phyloP scores from a whole-genome alignment of 2,888 invertebrate genomes.

The Eumerus sabulonum region DNA sequence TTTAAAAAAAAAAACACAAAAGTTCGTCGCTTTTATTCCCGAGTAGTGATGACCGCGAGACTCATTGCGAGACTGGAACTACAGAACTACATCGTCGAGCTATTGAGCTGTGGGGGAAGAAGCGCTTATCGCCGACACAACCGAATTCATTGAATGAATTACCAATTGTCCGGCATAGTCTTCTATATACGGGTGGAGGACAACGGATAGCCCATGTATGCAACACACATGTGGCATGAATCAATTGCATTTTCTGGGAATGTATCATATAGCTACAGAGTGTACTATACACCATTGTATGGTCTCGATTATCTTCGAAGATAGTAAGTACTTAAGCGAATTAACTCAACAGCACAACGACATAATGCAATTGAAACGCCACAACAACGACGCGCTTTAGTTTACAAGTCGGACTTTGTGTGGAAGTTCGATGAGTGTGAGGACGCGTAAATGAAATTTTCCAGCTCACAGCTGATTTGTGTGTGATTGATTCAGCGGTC shows the following conservation, averaged over 20 bases:
- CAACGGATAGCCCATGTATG: constrained; percentile 15
- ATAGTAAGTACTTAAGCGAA: constrained; percentile 57
- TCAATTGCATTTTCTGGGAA: constrained; percentile 49
- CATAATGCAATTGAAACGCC: constrained; percentile 62
- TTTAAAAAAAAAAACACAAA: background rate
- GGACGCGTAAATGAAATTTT: background rate
- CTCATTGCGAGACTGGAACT: constrained; percentile 52
- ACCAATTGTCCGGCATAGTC: constrained; percentile 41
- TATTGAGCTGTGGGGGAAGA: constrained; percentile 3
- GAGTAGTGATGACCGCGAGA: constrained; percentile 24
- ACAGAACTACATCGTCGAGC: constrained; percentile 25
- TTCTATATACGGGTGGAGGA: constrained; percentile 19
- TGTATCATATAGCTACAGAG: constrained; percentile 11
- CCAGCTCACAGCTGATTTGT: no score
- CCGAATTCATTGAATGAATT: constrained; percentile 41
- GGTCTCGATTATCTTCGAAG: constrained; percentile 24
- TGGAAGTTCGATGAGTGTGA: background rate
- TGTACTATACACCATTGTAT: constrained; percentile 33
- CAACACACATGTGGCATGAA: constrained; percentile 37
- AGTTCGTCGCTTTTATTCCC: no score
- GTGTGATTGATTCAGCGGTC: no score
- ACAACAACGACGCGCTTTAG: constrained; percentile 47
- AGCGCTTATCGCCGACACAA: constrained; percentile 36
- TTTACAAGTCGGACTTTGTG: constrained; percentile 33
- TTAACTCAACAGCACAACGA: constrained; percentile 46